Evolutionary conservation across 2,888 invertebrate species (phyloP), one percentile per base, ranked within the genome.

Genomic region (Isoperla grammatica): DNA sequence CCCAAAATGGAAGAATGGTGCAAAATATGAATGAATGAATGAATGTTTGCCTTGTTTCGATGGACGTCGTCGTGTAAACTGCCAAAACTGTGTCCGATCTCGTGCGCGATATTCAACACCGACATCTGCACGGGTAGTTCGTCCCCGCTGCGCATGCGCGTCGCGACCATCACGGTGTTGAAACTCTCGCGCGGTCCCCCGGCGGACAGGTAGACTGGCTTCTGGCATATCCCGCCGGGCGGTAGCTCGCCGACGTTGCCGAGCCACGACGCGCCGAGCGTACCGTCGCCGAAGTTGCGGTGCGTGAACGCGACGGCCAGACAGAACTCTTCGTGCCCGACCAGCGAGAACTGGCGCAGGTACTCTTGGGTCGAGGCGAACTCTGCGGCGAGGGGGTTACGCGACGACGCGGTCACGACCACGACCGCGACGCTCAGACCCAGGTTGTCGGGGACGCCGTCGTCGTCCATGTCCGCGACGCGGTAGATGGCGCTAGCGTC

Each of bases 31-130:
- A n/a, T n/a, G n/a, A n/a, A n/a, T n/a, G n/a, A n/a, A n/a, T n/a
- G n/a, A 29, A 29, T 29, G 5, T 29, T 29, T 29, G 29, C 29
- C 29, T 29, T 29, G 29, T 29, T 29, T 8, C 29, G 29, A 29
- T 29, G 8, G 29, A 13, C 11, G 15, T 12, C 29, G 8, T 81
- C 80, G 68, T 81, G 80, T 61, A 76, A 75, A 0, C 79, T 78
- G 2, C 80, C 80, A 64, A 80, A 81, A 68, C 79, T 79, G 68
- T 81, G 80, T 76, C 78, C 78, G 69, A 78, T 73, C 63, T 78
- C 78, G 64, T 78, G 78, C 1, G 77, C 74, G 0, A 78, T 70
- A 1, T 78, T 77, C 0, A 77, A 66, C 17, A 17, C 9, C 6
- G 13, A 12, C 15, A 67, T 68, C 6, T 69, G 54, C 43, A 69